These are phyloP conservation scores for Scaptomyza tumidula DNA, from an alignment of 2,888 invertebrate species.

Conservation along the genomic window DNA sequence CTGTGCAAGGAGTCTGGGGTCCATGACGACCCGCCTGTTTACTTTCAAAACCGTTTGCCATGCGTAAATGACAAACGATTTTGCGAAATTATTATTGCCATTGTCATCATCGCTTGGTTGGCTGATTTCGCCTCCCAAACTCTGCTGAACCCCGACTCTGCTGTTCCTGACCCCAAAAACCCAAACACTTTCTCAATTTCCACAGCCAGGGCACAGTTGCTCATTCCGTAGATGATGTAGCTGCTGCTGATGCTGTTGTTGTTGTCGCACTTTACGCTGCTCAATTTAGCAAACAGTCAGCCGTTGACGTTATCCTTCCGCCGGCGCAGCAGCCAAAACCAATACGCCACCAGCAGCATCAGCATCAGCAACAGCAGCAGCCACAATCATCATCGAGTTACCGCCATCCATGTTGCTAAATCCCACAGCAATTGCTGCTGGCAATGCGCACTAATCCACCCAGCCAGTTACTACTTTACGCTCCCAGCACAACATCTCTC, in stretches of 20 bases:
- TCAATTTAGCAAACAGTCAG: constrained; percentile 81
- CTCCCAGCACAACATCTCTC: constrained; percentile 23
- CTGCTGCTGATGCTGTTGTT: constrained; percentile 27
- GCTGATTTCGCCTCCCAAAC: constrained; percentile 20
- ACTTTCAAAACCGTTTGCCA: constrained; percentile 81
- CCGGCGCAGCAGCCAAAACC: constrained; percentile 68
- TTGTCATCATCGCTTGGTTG: constrained; percentile 68
- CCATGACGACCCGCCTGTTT: constrained; percentile 73
- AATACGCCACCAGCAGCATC: constrained; percentile 73
- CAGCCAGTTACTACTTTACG: constrained; percentile 40
- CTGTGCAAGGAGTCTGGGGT: constrained; percentile 36
- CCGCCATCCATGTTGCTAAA: constrained; percentile 60
- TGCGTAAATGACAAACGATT: constrained; percentile 82
- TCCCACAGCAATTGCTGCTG: constrained; percentile 78
- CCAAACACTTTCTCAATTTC: constrained; percentile 57
- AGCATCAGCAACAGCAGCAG: constrained; percentile 28
- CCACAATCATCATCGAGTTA: constrained; percentile 38
- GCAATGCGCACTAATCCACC: constrained; percentile 73
- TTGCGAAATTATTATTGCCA: constrained; percentile 80
- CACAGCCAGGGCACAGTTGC: constrained; percentile 1
- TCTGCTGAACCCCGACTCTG: constrained; percentile 2
- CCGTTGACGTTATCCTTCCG: constrained; percentile 81
- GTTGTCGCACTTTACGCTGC: constrained; percentile 78
- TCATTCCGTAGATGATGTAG: constrained; percentile 1
- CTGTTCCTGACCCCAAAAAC: constrained; percentile 37